These are phyloP conservation scores for Drosophila borborema DNA, from an alignment of 2,888 invertebrate genomes.

Conservation along the genomic window DNA sequence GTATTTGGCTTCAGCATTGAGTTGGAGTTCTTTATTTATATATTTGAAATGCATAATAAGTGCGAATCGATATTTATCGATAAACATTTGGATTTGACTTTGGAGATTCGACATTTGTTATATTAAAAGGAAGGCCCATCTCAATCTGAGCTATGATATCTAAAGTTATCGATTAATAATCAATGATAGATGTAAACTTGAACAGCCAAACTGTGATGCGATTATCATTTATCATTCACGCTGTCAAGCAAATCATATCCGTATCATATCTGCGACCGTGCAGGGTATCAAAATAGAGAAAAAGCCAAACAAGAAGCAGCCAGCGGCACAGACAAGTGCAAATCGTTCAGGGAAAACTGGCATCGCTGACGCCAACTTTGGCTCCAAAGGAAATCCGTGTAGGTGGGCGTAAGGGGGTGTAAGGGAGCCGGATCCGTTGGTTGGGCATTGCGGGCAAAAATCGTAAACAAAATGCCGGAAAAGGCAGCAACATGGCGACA, in stretches of 20 bases:
- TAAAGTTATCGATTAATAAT: background rate
- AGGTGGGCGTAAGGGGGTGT: constrained; percentile 13
- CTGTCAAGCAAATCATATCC: background rate
- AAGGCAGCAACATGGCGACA: constrained; percentile 77
- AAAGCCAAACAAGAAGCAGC: constrained; percentile 37
- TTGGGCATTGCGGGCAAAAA: constrained; percentile 42
- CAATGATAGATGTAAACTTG: background rate
- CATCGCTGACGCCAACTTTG: constrained; percentile 54
- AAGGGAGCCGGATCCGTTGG: background rate
- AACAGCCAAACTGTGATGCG: no score
- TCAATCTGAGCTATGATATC: background rate
- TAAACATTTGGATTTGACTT: no score
- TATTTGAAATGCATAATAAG: background rate
- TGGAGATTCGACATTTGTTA: no score
- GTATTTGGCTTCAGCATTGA: no score
- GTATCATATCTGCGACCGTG: background rate
- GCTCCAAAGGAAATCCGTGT: constrained; percentile 68
- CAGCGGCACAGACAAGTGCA: constrained; percentile 70
- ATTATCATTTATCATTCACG: background rate
- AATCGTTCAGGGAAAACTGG: constrained; percentile 77
- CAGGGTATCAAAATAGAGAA: constrained; percentile 31
- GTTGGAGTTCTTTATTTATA: no score
- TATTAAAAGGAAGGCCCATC: no score
- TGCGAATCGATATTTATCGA: background rate
- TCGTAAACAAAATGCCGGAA: constrained; percentile 80